phyloP scores from a whole-genome alignment of 2,888 invertebrate species.

The Alsophila aescularia region DNA sequence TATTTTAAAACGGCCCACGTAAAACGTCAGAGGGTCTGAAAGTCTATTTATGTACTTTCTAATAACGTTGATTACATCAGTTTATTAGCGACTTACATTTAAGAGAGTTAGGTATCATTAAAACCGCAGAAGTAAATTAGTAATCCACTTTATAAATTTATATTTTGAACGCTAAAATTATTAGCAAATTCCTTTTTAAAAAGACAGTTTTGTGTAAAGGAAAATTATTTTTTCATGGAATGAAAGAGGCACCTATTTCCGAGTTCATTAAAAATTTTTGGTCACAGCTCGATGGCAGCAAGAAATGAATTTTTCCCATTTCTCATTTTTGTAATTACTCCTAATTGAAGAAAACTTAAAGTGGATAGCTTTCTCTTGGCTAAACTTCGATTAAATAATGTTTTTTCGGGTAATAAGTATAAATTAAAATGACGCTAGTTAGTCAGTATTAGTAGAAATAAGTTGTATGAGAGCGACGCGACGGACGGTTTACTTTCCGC shows the following conservation, averaged over 20 bases:
- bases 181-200: constrained; percentile 12
- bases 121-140: background rate
- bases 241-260: constrained; percentile 58
- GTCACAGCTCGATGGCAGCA: constrained; percentile 63
- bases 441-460: too few species aligned
- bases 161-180: constrained; percentile 4
- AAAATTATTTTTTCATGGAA: constrained; percentile 62
- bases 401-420: background rate
- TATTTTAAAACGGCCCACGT: constrained; percentile 6
- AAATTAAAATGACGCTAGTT: background rate
- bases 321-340: constrained; percentile 76
- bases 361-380: constrained; percentile 39
- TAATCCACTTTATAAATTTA: background rate
- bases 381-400: constrained; percentile 29
- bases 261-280: constrained; percentile 71
- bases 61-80: too few species aligned
- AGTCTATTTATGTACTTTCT: too few species aligned
- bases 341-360: constrained; percentile 63
- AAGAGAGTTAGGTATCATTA: background rate
- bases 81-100: background rate
- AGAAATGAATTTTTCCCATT: constrained; percentile 75
- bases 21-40: constrained; percentile 4
- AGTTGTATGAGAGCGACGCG: too few species aligned
- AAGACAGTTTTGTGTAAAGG: constrained; percentile 49
- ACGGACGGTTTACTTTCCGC: too few species aligned